Evolutionary conservation across 2,797 vertebrate genomes (phyloP), one percentile per base, ranked within the genome.

Genomic region (Rhinella marina): DNA sequence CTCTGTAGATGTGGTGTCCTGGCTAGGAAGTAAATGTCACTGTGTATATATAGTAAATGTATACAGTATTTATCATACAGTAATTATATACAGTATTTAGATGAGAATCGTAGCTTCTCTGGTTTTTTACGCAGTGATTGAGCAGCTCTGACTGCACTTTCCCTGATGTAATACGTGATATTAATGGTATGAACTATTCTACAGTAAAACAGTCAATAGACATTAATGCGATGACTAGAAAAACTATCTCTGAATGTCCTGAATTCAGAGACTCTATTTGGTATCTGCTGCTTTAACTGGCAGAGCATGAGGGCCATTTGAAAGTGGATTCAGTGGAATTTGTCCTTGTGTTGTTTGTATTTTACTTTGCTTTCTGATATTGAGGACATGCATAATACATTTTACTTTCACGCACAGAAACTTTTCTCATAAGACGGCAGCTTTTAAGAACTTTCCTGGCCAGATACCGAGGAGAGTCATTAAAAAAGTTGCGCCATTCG

Each of bases 311-410:
- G 73, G 66, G 7, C 54, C 19, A 78, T 57, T 19, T 61, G 32
- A 73, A 81, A 66, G 82, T 50, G 57, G 73, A 81, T 85, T 29
- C 83, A 72, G 77, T 85, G 87, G 87, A 88, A 88, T 88, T 85
- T 88, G 87, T 88, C 87, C 87, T 88, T 88, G 87, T 81, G 56
- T 48, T 88, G 64, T 88, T 88, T 81, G 56, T 80, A 81, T 80
- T 78, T 82, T 79, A 32, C 70, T 82, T 87, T 25, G 21, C 50
- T 81, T 73, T 87, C 32, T 85, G 76, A 81, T 62, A 85, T 81
- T 80, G 68, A 81, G 54, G 70, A 80, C 77, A 41, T 76, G 54
- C 32, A 48, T 70, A 68, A 70, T 61, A 27, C 29, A 75, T 87
- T 75, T 75, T 48, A 72, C 50, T 72, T 83, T 76, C 21, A 62